These are phyloP conservation scores for Phoenoteleia sp. DNA, from an alignment of 2,888 invertebrate species.

Conservation along the genomic window DNA sequence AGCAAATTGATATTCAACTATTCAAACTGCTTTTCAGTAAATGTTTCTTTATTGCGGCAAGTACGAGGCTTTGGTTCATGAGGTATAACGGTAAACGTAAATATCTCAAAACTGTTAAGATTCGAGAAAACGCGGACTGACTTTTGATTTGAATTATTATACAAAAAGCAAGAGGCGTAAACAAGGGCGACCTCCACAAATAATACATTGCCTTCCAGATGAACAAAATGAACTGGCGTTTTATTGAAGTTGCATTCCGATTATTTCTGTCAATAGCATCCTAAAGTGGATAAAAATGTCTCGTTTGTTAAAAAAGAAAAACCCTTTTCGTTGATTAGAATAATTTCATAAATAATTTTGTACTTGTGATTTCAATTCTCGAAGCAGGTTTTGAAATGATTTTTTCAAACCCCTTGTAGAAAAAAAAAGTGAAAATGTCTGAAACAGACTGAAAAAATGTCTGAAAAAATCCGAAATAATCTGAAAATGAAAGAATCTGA, in stretches of 20 bases:
- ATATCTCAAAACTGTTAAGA: conserved; percentile 74
- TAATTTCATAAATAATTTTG: not conserved
- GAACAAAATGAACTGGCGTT: conserved; percentile 77
- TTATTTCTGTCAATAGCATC: conserved; percentile 78
- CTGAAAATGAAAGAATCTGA: too few relatives aligned
- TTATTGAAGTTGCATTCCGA: conserved; percentile 78
- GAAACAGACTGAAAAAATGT: too few relatives aligned
- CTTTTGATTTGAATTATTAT: conserved; percentile 77
- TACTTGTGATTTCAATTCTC: not conserved
- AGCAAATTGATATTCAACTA: conserved; percentile 31
- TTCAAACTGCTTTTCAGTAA: conserved; percentile 41
- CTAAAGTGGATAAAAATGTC: conserved; percentile 83
- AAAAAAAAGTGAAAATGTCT: too few relatives aligned
- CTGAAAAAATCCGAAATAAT: too few relatives aligned
- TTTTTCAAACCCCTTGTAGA: too few relatives aligned
- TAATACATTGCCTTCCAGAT: conserved; percentile 81
- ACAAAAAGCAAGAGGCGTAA: conserved; percentile 76
- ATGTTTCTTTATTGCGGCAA: conserved; percentile 71
- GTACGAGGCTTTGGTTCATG: conserved; percentile 76
- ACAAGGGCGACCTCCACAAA: conserved; percentile 80
- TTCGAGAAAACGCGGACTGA: conserved; percentile 75
- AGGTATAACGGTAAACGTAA: conserved; percentile 77
- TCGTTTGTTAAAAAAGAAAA: not conserved
- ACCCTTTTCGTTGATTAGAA: not conserved
- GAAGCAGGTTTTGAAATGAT: conserved; percentile 50